Percentiles rank a stretch among this genome's conserved stretches.
Conservation (phyloP, 2,888 invertebrate genomes). For the Bhutanitis thaidina region DNA sequence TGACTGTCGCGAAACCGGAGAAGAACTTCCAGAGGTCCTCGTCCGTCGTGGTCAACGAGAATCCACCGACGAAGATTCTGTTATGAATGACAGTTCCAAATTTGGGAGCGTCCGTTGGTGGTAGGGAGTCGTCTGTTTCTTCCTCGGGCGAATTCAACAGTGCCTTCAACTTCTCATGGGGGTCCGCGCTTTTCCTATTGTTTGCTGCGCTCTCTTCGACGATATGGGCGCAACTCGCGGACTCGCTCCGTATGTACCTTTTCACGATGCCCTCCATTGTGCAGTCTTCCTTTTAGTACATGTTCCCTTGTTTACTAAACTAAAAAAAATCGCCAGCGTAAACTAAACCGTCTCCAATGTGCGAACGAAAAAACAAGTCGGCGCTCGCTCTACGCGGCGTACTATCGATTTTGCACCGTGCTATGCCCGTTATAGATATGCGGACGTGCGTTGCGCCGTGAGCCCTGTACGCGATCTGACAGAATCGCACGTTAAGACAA, state of each 20-base stretch:
- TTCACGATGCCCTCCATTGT: conserved; percentile 66
- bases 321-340: conserved; percentile 61
- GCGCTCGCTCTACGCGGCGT: conserved; percentile 43
- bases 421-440: conserved; percentile 34
- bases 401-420: conserved; percentile 42
- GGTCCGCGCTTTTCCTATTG: conserved; percentile 61
- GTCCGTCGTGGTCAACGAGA: conserved; percentile 95
- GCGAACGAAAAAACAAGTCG: conserved; percentile 51
- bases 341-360: conserved; percentile 59
- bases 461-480: conserved; percentile 24
- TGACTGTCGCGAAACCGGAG: conserved; percentile 93
- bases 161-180: conserved; percentile 72
- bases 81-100: conserved; percentile 94
- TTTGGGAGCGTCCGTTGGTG: conserved; percentile 76
- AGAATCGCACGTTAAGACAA: conserved; percentile 28
- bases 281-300: conserved; percentile 51
- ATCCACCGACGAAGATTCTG: conserved; percentile 97
- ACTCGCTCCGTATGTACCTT: conserved; percentile 70
- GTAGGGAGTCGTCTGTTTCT: conserved; percentile 65
- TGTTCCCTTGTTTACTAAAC: conserved; percentile 75
- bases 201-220: conserved; percentile 64
- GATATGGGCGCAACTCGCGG: conserved; percentile 73
- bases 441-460: conserved; percentile 52
- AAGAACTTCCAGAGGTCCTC: conserved; percentile 95
- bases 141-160: conserved; percentile 67